phyloP scores from a whole-genome alignment of 2,113 vertebrate species.

The Megalops atlanticus region DNA sequence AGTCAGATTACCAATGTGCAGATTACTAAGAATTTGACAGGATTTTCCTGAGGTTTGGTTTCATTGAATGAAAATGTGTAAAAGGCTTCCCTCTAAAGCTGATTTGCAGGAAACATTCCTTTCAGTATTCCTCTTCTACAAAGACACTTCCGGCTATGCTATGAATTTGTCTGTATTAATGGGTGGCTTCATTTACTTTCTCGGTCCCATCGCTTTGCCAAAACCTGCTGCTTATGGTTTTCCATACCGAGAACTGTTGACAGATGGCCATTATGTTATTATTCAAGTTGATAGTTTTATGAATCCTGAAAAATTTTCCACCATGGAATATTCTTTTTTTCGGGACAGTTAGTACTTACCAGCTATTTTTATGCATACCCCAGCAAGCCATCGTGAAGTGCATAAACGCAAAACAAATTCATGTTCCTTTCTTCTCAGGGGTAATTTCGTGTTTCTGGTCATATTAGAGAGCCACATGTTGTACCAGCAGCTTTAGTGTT shows the following conservation, averaged over 20 bases:
- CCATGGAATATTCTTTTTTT: not conserved
- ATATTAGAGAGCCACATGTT: not conserved
- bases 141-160: not conserved
- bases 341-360: not conserved
- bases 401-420: not conserved
- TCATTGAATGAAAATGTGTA: not conserved
- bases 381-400: not conserved
- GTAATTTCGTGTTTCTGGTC: not conserved
- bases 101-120: not conserved
- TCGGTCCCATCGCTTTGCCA: not conserved
- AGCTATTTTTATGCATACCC: not conserved
- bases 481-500: not conserved
- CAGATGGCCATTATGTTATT: not conserved
- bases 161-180: not conserved
- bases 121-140: not conserved
- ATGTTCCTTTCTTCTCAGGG: not conserved
- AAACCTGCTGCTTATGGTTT: not conserved
- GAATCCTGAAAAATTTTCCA: not conserved
- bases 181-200: not conserved
- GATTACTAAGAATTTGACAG: not conserved
- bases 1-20: not conserved
- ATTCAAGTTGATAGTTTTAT: conserved; percentile 2
- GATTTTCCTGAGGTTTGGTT: not conserved
- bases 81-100: not conserved
- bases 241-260: not conserved